Conservation (phyloP, 2,888 invertebrate species). For the Lepas anatifera region DNA sequence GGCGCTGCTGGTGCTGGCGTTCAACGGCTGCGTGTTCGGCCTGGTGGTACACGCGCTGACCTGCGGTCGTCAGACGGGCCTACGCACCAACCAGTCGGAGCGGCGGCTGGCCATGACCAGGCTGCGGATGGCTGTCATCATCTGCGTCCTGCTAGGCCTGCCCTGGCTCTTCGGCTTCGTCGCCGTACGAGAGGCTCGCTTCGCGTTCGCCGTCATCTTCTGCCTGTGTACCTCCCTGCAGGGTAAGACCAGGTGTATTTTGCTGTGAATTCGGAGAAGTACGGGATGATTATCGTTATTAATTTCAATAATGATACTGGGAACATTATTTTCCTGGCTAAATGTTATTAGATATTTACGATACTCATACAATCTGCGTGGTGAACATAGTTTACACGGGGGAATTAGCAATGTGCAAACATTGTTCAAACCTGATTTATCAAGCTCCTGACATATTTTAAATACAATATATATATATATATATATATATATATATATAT, state of each 20-base stretch:
- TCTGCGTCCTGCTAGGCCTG: conserved; percentile 32
- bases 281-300: too few species aligned
- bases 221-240: conserved; percentile 30
- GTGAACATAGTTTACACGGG: too few species aligned
- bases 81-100: conserved; percentile 32
- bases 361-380: too few species aligned
- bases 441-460: too few species aligned
- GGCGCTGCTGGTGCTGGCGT: conserved; percentile 39
- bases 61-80: conserved; percentile 41
- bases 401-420: too few species aligned
- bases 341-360: too few species aligned
- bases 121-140: conserved; percentile 32
- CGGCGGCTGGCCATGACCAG: conserved; percentile 30
- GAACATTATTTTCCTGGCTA: too few species aligned
- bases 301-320: too few species aligned
- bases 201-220: conserved; percentile 32
- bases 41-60: conserved; percentile 36
- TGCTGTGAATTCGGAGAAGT: too few species aligned
- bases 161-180: conserved; percentile 33
- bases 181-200: conserved; percentile 29
- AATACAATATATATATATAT: too few species aligned
- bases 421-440: too few species aligned
- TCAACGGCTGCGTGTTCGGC: conserved; percentile 44
- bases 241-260: conserved; percentile 16
- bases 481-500: not conserved